Conservation (phyloP, 1,140 invertebrate species). For the Chionoecetes opilio region DNA sequence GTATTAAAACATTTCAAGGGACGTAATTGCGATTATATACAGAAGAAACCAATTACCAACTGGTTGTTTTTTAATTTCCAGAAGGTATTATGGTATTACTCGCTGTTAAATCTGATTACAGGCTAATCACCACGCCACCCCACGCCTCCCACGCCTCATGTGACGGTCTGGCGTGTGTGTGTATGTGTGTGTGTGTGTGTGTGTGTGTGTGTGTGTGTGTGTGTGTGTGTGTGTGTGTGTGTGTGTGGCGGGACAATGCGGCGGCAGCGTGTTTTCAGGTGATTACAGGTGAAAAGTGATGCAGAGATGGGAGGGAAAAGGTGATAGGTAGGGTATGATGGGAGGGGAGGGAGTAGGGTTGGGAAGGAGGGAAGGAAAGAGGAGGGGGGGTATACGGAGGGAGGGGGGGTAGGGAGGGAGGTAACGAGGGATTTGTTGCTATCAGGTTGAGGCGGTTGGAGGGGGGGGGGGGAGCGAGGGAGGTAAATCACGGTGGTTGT, state of each 20-base stretch:
- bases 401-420: conserved; percentile 46
- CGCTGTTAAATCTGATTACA: conserved; percentile 11
- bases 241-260: background rate
- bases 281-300: background rate
- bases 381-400: background rate
- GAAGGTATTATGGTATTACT: background rate
- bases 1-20: conserved; percentile 13
- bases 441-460: background rate
- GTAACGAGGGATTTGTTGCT: too few relatives aligned
- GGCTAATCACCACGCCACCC: background rate
- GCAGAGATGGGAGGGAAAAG: too few relatives aligned
- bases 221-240: background rate
- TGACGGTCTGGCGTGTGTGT: too few relatives aligned
- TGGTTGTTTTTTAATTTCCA: background rate
- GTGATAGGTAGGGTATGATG: background rate
- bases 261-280: background rate
- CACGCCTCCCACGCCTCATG: background rate
- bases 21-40: background rate
- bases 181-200: too few relatives aligned
- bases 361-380: background rate
- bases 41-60: background rate
- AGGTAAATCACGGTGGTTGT: background rate
- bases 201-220: too few relatives aligned
- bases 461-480: background rate
- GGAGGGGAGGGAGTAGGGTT: background rate